Conservation (phyloP, 2,888 invertebrate species). For the Lucinisca nassula region DNA sequence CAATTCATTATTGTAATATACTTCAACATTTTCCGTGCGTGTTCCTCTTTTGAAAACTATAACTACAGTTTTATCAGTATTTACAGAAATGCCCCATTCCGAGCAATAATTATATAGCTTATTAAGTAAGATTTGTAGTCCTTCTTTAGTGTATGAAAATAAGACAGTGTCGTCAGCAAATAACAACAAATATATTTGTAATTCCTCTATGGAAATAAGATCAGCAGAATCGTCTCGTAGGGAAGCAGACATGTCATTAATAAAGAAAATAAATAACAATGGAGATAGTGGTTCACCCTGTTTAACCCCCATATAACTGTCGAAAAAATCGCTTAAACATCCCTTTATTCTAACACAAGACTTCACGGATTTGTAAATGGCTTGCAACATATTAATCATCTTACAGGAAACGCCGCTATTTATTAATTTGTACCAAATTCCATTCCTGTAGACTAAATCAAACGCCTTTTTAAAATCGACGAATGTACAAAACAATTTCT, state of each 20-base stretch:
- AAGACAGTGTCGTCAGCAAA: neutral
- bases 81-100: neutral
- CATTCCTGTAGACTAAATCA: neutral
- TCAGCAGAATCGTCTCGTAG: neutral
- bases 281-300: neutral
- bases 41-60: neutral
- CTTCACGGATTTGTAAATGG: neutral
- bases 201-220: neutral
- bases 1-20: neutral
- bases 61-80: neutral
- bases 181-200: neutral
- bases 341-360: neutral
- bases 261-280: neutral
- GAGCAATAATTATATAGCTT: neutral
- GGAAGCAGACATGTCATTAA: neutral
- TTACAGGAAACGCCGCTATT: slow-evolving; percentile 14
- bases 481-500: neutral
- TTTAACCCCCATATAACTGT: neutral
- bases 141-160: neutral
- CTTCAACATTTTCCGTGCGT: neutral
- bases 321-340: neutral
- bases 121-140: neutral
- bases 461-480: neutral
- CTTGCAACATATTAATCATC: slow-evolving; percentile 21
- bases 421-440: neutral